These are phyloP conservation scores for Cetoscarus ocellatus DNA, from an alignment of 2,797 vertebrate genomes.

Conservation along the genomic window DNA sequence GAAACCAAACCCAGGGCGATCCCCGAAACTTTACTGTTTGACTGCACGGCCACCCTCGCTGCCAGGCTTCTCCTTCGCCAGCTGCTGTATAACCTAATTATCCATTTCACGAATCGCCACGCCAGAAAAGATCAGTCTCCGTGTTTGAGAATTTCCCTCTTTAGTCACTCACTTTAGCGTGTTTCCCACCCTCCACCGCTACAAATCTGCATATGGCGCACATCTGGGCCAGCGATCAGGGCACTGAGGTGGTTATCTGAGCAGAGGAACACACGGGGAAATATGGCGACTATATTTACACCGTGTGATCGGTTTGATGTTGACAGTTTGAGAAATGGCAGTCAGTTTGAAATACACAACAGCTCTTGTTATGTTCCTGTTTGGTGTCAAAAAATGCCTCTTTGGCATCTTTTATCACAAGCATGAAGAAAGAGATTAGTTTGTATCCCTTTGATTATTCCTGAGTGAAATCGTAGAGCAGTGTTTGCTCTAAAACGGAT, in stretches of 20 bases:
- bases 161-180: slow-evolving; percentile 57
- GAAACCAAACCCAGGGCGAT: slow-evolving; percentile 52
- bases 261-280: slow-evolving; percentile 78
- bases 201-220: slow-evolving; percentile 75
- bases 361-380: slow-evolving; percentile 53
- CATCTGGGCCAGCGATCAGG: slow-evolving; percentile 69
- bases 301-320: slow-evolving; percentile 62
- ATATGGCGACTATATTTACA: slow-evolving; percentile 53
- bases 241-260: slow-evolving; percentile 74
- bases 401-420: slow-evolving; percentile 25
- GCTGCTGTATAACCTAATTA: slow-evolving; percentile 81
- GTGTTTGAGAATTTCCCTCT: slow-evolving; percentile 66
- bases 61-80: slow-evolving; percentile 64
- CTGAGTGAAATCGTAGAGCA: slow-evolving; percentile 46
- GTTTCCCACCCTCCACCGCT: slow-evolving; percentile 68
- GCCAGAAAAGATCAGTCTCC: slow-evolving; percentile 78
- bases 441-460: slow-evolving; percentile 43
- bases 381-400: slow-evolving; percentile 36
- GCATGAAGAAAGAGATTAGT: slow-evolving; percentile 33
- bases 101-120: slow-evolving; percentile 74
- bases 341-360: slow-evolving; percentile 42
- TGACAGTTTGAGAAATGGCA: slow-evolving; percentile 54
- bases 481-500: slow-evolving; percentile 15
- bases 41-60: slow-evolving; percentile 66
- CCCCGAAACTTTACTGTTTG: slow-evolving; percentile 31